Evolutionary conservation across 2,113 vertebrate species (phyloP).

Genomic region (Corythaeola cristata): DNA sequence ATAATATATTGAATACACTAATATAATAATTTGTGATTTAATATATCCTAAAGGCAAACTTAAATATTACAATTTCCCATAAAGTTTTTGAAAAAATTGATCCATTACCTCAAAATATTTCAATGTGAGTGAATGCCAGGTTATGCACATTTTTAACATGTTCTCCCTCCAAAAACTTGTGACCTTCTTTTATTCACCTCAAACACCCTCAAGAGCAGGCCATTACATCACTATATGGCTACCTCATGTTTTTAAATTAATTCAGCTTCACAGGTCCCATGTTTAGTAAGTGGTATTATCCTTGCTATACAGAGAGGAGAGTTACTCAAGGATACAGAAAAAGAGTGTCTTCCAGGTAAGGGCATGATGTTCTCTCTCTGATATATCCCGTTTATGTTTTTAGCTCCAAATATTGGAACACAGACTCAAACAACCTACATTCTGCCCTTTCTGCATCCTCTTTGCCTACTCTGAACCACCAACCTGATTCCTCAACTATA

Average conservation of each 20-base stretch:
- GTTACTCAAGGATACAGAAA: not conserved
- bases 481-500: not conserved
- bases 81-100: not conserved
- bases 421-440: not conserved
- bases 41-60: not conserved
- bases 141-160: not conserved
- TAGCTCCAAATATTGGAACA: not conserved
- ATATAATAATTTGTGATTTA: not conserved
- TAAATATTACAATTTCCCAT: not conserved
- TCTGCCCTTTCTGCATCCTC: not conserved
- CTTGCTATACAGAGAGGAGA: not conserved
- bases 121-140: not conserved
- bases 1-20: not conserved
- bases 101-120: not conserved
- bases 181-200: not conserved
- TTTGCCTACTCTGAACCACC: not conserved
- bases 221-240: not conserved
- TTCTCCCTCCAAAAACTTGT: not conserved
- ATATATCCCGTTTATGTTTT: not conserved
- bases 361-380: not conserved
- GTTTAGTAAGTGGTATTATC: not conserved
- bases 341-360: not conserved
- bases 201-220: not conserved
- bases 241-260: not conserved
- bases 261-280: not conserved